Evolutionary conservation across 2,888 invertebrate species (phyloP), one percentile per base, ranked within the genome.

Genomic region (Drosophila kuntzei): DNA sequence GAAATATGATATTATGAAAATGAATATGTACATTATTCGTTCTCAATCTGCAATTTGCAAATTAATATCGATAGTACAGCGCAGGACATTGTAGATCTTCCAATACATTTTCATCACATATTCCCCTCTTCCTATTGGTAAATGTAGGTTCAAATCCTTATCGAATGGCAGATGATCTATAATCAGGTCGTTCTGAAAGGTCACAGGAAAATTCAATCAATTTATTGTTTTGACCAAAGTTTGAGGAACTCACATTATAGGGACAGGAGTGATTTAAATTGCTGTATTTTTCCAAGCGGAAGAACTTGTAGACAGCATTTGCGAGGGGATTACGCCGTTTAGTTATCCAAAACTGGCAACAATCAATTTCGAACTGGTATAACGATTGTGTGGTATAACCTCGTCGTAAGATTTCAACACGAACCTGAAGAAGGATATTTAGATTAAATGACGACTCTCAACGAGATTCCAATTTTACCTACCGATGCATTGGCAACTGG

Each of bases 201-300:
- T 1, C 1, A 27, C 3, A 49, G 12, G 39, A 6, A 7, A 14
- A 37, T 1, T n/a, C 1, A 11, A 7, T 22, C 5, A 11, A 1
- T 11, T 22, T 5, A 11, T 16, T 36, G n/a, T 18, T 22, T 3
- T 7, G 11, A 2, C 11, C 0, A 4, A 5, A 14, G 2, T 34
- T n/a, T 25, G 16, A 0, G 0, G 1, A 29, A 41, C 76, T 68
- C 14, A 80, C 77, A 43, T 72, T 2, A 34, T 43, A 77, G 6
- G 79, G 79, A 41, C 79, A 80, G 1, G 68, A 53, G 12, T 79
- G 76, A 44, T 80, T 79, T 0, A 80, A 2, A n/a, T 80, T 80
- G 27, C 69, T 57, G 37, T 54, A 58, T 2, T 0, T 5, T 0
- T 4, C 22, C 7, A 80, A 2, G 0, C 27, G 55, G 0, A 75